Percentiles rank a stretch among this genome's conserved stretches.
phyloP scores from a whole-genome alignment of 2,113 vertebrate species.

The Antennarius striatus region DNA sequence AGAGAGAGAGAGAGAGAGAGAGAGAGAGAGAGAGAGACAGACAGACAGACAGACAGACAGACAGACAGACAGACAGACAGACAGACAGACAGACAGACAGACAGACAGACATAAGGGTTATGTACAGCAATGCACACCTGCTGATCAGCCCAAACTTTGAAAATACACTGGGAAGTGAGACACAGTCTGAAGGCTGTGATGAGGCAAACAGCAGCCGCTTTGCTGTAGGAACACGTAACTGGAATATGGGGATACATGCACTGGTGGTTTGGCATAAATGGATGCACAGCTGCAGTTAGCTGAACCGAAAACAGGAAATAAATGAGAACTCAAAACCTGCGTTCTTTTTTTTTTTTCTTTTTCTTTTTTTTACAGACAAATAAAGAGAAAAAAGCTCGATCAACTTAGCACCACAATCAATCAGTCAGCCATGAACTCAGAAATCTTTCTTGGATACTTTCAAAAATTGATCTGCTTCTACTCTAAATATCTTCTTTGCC shows the following conservation, averaged over 20 bases:
- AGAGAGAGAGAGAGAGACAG: too few relatives aligned
- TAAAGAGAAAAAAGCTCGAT: constrained; percentile 40
- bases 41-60: constrained; percentile 64
- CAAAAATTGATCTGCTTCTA: constrained; percentile 12
- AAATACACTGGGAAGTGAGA: constrained; percentile 52
- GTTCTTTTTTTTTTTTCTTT: constrained; percentile 38
- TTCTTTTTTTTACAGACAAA: constrained; percentile 35
- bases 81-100: constrained; percentile 64
- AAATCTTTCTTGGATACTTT: not conserved
- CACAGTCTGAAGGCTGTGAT: constrained; percentile 48
- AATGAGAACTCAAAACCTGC: constrained; percentile 56
- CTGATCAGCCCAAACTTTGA: constrained; percentile 37
- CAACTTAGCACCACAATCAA: not conserved
- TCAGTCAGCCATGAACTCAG: constrained; percentile 4
- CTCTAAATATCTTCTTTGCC: not conserved
- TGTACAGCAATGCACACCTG: constrained; percentile 59
- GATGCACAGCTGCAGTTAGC: constrained; percentile 77
- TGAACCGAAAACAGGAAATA: constrained; percentile 81
- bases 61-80: constrained; percentile 64
- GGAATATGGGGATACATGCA: constrained; percentile 68
- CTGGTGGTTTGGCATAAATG: constrained; percentile 77
- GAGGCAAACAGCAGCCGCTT: constrained; percentile 31
- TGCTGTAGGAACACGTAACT: constrained; percentile 20
- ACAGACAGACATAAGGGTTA: constrained; percentile 59
- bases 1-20: too few relatives aligned